Evolutionary conservation across 1,140 invertebrate species (phyloP).

Genomic region (Drosophila fuyamai): DNA sequence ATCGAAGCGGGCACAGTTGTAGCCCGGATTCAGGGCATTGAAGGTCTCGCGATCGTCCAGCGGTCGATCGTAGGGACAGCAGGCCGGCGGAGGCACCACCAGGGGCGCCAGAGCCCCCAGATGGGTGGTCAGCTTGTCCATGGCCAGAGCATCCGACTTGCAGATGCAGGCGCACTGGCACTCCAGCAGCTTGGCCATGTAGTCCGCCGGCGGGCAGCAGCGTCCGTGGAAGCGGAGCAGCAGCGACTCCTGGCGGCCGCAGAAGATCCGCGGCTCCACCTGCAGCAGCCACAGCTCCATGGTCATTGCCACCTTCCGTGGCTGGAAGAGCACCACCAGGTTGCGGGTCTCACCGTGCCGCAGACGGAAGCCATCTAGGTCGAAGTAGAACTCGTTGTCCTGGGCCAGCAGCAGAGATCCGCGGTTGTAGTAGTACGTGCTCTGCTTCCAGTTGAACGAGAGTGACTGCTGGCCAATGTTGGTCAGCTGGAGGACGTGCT

Average conservation of each 20-base stretch:
- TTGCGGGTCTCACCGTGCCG: conserved; percentile 28
- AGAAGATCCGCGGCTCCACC: conserved; percentile 64
- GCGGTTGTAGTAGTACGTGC: conserved; percentile 62
- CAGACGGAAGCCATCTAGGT: conserved; percentile 58
- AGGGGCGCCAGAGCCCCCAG: conserved; percentile 50
- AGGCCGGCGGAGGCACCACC: conserved; percentile 36
- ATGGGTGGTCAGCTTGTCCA: conserved; percentile 28
- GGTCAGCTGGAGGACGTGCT: conserved; percentile 47
- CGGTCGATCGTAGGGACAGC: conserved; percentile 67
- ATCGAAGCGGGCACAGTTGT: conserved; percentile 66
- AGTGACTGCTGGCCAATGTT: conserved; percentile 66
- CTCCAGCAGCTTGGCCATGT: conserved; percentile 49
- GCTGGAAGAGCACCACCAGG: conserved; percentile 65
- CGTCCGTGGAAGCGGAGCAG: conserved; percentile 55
- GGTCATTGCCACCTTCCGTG: conserved; percentile 55
- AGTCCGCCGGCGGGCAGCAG: conserved; percentile 61
- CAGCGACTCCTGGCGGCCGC: conserved; percentile 51
- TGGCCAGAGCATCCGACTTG: conserved; percentile 45
- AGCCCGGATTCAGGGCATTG: conserved; percentile 65
- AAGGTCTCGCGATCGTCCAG: conserved; percentile 71
- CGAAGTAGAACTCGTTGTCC: conserved; percentile 72
- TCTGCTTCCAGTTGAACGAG: conserved; percentile 65
- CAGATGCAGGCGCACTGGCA: conserved; percentile 25
- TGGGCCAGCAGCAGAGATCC: conserved; percentile 48
- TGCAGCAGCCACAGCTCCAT: conserved; percentile 66